Conservation (phyloP, 2,113 vertebrate species). For the Axis porcinus region DNA sequence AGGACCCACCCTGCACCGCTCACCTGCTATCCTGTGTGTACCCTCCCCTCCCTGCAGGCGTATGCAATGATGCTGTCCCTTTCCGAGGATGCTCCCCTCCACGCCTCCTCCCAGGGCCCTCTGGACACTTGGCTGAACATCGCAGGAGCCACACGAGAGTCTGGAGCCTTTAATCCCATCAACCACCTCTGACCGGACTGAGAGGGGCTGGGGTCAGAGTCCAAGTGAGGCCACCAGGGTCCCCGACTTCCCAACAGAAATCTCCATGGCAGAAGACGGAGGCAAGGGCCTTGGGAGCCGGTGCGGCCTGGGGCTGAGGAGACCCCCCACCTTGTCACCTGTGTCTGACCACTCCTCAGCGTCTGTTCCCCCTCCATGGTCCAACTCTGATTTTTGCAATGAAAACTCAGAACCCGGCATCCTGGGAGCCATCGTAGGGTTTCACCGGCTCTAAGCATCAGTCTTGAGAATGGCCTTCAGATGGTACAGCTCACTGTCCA, state of each 20-base stretch:
- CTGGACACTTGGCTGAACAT: constrained; percentile 99
- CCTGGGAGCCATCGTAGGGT: not conserved
- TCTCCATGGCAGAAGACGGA: constrained; percentile 68
- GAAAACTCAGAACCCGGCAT: constrained; percentile 52
- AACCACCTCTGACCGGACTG: constrained; percentile 92
- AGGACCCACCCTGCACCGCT: not conserved
- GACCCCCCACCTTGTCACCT: not conserved
- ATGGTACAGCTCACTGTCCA: not conserved
- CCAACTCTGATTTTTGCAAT: constrained; percentile 57
- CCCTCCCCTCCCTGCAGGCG: constrained; percentile 81
- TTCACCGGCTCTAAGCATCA: constrained; percentile 19
- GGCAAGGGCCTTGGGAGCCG: constrained; percentile 62
- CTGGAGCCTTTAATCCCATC: constrained; percentile 94
- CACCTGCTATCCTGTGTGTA: not conserved
- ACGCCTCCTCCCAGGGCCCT: constrained; percentile 93
- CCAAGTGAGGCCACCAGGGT: constrained; percentile 61
- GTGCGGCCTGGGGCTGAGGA: constrained; percentile 55
- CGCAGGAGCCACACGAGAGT: constrained; percentile 91
- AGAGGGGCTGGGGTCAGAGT: constrained; percentile 63
- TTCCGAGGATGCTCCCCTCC: constrained; percentile 95
- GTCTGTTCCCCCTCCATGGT: not conserved
- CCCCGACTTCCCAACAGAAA: constrained; percentile 62
- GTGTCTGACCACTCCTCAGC: not conserved
- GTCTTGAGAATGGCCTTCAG: not conserved
- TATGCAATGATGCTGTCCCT: constrained; percentile 99